Percentiles rank a stretch among this genome's conserved stretches.
Evolutionary conservation across 2,888 invertebrate species (phyloP).

Genomic region (Ophioninae sp.): DNA sequence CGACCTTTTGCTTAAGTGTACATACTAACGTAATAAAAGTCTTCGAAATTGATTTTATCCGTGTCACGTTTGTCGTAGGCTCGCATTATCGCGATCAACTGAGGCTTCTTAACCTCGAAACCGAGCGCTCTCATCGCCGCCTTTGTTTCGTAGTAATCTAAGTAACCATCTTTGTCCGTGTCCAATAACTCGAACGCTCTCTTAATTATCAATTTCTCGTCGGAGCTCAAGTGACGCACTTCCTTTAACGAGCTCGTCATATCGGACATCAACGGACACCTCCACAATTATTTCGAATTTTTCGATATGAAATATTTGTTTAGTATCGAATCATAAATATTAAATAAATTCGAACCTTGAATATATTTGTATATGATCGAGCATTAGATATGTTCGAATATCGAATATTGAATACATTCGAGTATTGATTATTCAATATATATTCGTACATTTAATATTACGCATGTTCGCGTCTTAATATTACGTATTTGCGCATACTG

Average conservation of each 20-base stretch:
- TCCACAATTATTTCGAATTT: neutral
- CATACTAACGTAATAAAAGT: constrained; percentile 72
- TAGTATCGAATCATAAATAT: no score
- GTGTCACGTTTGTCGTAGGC: constrained; percentile 63
- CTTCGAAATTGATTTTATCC: constrained; percentile 63
- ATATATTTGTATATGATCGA: no score
- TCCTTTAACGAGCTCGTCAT: constrained; percentile 53
- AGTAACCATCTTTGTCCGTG: constrained; percentile 68
- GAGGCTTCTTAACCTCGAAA: constrained; percentile 69
- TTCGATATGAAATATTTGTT: neutral
- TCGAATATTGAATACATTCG: no score
- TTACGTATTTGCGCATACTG: no score
- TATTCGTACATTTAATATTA: no score
- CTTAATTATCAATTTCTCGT: constrained; percentile 65
- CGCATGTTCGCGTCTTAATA: no score
- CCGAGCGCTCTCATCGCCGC: constrained; percentile 70
- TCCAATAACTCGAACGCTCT: constrained; percentile 70
- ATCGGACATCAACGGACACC: neutral
- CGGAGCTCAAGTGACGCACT: constrained; percentile 60
- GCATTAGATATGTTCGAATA: no score
- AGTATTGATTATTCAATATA: no score
- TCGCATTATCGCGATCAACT: constrained; percentile 67
- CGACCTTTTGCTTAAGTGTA: constrained; percentile 17
- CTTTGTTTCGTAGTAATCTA: constrained; percentile 73
- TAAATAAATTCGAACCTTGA: no score